Evolutionary conservation across 2,113 vertebrate species (phyloP), one percentile per base, ranked within the genome.

Genomic region (Neodontobutis hainanensis): DNA sequence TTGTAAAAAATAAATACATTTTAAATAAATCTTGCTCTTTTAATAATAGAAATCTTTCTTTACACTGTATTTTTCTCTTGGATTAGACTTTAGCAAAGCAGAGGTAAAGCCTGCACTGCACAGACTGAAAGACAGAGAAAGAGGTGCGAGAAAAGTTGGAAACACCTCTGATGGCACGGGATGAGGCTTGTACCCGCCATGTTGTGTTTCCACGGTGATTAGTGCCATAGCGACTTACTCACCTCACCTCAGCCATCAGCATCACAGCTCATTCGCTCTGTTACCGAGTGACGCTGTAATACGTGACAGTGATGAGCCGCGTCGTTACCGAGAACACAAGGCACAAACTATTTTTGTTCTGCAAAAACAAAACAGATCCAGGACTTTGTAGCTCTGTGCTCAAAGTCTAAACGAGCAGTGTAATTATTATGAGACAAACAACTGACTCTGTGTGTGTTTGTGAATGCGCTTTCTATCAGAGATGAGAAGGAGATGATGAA

Each of bases 361-460:
- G 72, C 73, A 61, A 77, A 86, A 86, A 76, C 78, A 87, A 86
- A 84, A 88, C 78, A 67, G 78, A 84, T 84, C 76, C 73, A 68
- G 83, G 77, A 83, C 85, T 90, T 84, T 86, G 86, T 87, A 75
- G 75, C 76, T 49, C 61, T 80, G 83, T 78, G 67, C 81, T 83
- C 9, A 87, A 87, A 87, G 83, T 84, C 75, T 80, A 87, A 86
- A 88, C 86, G 87, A 78, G 76, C 70, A 58, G 69, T 67, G 78
- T 88, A 88, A 90, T 87, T 86, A 86, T 75, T 78, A 77, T 53
- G 70, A 86, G 78, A 85, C 88, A 89, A 87, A 86, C 81, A 88
- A 75, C 67, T 58, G 43, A 34, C 47, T 9, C 57, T 61, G 52
- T 65, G 74, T 70, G 4, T 38, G 48, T 52, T 48, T 67, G 60